phyloP scores from a whole-genome alignment of 2,888 invertebrate species.

The Plebejus argus region DNA sequence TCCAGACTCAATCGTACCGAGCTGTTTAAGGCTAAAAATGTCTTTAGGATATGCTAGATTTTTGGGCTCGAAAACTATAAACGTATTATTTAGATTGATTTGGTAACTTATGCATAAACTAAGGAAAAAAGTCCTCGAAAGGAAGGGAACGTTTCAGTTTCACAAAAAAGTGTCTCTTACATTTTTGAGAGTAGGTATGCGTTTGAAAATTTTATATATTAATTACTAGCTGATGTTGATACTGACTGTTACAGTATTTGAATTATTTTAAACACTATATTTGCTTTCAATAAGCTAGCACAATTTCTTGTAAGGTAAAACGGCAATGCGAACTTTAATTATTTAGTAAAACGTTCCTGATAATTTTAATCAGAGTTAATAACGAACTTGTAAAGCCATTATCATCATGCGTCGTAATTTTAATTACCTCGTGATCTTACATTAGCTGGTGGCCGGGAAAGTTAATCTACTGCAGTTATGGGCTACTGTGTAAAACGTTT shows the following conservation, averaged over 20 bases:
- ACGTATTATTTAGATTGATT: too few species aligned
- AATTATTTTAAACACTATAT: background rate
- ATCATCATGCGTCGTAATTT: constrained; percentile 49
- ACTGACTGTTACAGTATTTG: background rate
- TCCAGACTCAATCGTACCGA: background rate
- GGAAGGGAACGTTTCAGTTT: too few species aligned
- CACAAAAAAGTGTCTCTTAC: too few species aligned
- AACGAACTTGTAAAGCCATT: constrained; percentile 46
- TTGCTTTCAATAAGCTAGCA: background rate
- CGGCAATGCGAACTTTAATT: constrained; percentile 48
- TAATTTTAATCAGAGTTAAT: constrained; percentile 31
- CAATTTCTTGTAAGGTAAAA: background rate
- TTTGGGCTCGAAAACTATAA: too few species aligned
- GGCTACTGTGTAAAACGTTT: constrained; percentile 42
- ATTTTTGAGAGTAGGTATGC: too few species aligned
- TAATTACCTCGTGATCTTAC: constrained; percentile 50
- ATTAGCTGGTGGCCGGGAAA: constrained; percentile 47
- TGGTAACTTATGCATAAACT: too few species aligned
- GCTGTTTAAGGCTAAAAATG: background rate
- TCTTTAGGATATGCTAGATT: too few species aligned
- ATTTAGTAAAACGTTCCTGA: constrained; percentile 16
- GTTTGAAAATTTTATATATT: too few species aligned
- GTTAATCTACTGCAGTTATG: constrained; percentile 44
- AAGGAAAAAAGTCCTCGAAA: too few species aligned
- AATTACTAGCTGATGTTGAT: too few species aligned